A percentile compares a stretch with the other conserved stretches of the same genome.
phyloP scores from a whole-genome alignment of 2,888 invertebrate species.

The Tineola bisselliella region DNA sequence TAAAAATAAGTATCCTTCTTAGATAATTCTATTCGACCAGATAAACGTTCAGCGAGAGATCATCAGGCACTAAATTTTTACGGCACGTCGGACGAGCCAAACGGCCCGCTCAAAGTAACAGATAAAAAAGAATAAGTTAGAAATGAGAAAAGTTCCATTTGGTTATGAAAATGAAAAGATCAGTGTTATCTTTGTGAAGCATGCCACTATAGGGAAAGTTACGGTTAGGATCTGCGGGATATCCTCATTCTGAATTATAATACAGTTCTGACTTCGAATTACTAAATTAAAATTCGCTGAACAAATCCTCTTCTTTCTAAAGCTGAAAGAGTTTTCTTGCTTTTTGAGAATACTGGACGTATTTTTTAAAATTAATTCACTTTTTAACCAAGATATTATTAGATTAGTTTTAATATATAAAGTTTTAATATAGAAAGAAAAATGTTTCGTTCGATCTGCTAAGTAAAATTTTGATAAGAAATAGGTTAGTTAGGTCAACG shows the following conservation, averaged over 20 bases:
- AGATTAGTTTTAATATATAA: no score
- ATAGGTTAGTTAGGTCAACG: not conserved
- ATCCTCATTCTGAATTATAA: conserved; percentile 26
- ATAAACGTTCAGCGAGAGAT: conserved; percentile 29
- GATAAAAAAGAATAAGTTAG: conserved; percentile 37
- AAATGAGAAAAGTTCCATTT: conserved; percentile 62
- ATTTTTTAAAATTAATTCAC: not conserved
- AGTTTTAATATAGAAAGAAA: not conserved
- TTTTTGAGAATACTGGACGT: not conserved
- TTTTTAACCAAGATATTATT: no score
- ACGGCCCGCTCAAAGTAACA: conserved; percentile 29
- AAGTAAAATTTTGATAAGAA: not conserved
- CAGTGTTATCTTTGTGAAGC: conserved; percentile 43
- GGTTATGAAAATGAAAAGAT: conserved; percentile 59
- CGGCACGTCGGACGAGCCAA: conserved; percentile 9
- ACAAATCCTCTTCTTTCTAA: conserved; percentile 26
- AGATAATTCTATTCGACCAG: conserved; percentile 10
- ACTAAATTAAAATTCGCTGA: conserved; percentile 51
- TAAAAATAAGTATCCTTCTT: not conserved
- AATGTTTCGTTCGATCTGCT: not conserved
- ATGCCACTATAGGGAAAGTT: conserved; percentile 46
- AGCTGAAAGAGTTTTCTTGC: conserved; percentile 6
- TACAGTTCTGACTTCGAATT: conserved; percentile 29
- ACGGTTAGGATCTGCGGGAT: conserved; percentile 24
- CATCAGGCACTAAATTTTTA: conserved; percentile 37